A percentile compares a stretch with the other conserved stretches of the same genome.
phyloP scores from a whole-genome alignment of 2,113 vertebrate genomes.

The Cyprinodon tularosa region DNA sequence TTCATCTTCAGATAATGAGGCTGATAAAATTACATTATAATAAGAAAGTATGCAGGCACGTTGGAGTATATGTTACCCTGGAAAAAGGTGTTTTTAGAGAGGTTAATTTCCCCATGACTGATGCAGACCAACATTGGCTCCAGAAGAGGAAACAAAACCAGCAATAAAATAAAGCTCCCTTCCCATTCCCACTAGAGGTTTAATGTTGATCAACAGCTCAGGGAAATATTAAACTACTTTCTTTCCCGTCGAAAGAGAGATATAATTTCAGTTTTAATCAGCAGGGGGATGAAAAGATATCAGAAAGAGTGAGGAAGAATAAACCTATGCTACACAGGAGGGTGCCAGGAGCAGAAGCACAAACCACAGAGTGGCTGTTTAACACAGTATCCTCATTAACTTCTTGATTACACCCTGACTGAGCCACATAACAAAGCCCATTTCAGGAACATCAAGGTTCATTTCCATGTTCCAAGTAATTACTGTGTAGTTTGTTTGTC shows the following conservation, averaged over 20 bases:
- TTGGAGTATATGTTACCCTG: slow-evolving; percentile 36
- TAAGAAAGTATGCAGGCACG: slow-evolving; percentile 34
- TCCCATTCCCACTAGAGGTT: slow-evolving; percentile 26
- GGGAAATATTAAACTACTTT: slow-evolving; percentile 29
- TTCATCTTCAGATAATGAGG: slow-evolving; percentile 77
- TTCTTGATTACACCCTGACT: slow-evolving; percentile 53
- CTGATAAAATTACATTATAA: slow-evolving; percentile 70
- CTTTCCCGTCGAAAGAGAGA: slow-evolving; percentile 40
- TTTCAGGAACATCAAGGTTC: slow-evolving; percentile 53
- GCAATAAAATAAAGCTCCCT: not conserved
- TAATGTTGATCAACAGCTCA: slow-evolving; percentile 16
- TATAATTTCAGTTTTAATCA: slow-evolving; percentile 51
- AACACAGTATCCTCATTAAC: slow-evolving; percentile 59
- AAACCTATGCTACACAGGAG: slow-evolving; percentile 12
- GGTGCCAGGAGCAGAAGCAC: slow-evolving; percentile 17
- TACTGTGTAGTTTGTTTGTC: slow-evolving; percentile 37
- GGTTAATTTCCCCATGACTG: slow-evolving; percentile 30
- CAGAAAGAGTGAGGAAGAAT: slow-evolving; percentile 20
- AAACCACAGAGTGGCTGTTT: slow-evolving; percentile 42
- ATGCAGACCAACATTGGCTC: not conserved
- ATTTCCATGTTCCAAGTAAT: slow-evolving; percentile 61
- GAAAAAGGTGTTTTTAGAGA: slow-evolving; percentile 41
- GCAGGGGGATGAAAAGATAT: slow-evolving; percentile 35
- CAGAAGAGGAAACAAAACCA: not conserved
- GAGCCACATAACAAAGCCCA: slow-evolving; percentile 48